Base-by-base conservation (phyloP, 2,797 vertebrate species). In the Ctenochaetus hawaiiensis region DNA sequence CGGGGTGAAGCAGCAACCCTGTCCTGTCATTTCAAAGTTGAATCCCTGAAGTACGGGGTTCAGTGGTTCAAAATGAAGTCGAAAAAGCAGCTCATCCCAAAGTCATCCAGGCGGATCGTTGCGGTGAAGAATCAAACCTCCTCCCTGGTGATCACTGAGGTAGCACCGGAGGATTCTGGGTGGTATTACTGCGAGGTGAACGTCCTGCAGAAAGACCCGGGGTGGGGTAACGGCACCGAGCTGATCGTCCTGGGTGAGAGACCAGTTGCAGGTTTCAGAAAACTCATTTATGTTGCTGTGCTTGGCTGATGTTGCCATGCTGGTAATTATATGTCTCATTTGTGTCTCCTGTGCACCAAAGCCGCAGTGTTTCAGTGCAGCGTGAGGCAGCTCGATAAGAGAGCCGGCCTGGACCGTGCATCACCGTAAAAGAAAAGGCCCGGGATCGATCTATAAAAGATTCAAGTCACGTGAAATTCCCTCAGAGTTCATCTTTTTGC, bases 401-500 rank as follows among this genome's bases (percentile, higher is more conserved):
- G 72, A 14, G 6, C 41, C 7, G 0, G 47, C 1, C 53, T 56
- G 74, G 53, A 65, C 72, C 56, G 65, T 84, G 82, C 56, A 83
- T 88, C 83, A 78, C 72, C 56, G 45, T 67, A 67, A 78, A 72
- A 72, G n/a, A 34, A 2, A 81, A 64, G 3, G 45, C 75, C 75
- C 72, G 3, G 53, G 62, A 78, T 80, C 64, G 48, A 88, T 89
- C 82, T 72, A 86, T 91, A 34, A 87, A 88, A 89, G 89, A 91
- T 87, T 87, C 78, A 75, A 88, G 83, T 80, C 80, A 75, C 72
- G 86, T 81, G 88, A 87, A 85, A 86, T 89, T 88, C 85, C 83
- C 88, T 83, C 65, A 54, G 87, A 91, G 91, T 90, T 91, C 82
- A 87, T 92, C 87, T 91, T 89, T 91, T 84, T 89, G 90, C 89